Conservation (phyloP, 2,888 invertebrate genomes). For the Eledone cirrhosa region DNA sequence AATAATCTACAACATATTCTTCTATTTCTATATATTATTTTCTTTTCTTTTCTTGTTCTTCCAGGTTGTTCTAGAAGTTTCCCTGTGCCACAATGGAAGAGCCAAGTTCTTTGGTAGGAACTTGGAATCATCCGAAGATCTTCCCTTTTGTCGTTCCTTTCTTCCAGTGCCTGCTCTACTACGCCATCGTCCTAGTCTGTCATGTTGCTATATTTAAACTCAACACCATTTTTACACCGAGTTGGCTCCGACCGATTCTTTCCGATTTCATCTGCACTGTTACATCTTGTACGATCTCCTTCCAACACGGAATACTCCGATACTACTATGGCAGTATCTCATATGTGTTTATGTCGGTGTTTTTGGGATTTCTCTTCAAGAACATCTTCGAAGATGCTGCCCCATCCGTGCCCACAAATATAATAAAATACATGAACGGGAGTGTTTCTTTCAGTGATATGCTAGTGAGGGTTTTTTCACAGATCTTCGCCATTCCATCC, state of each 20-base stretch:
- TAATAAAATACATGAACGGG: not conserved
- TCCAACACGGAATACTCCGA: conserved; percentile 7
- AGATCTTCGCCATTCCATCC: conserved; percentile 22
- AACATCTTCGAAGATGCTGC: not conserved
- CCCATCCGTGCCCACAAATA: not conserved
- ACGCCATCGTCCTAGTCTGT: not conserved
- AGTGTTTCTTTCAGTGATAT: not conserved
- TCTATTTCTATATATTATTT: too few species aligned
- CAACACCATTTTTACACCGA: not conserved
- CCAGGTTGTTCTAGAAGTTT: too few species aligned
- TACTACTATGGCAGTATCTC: not conserved
- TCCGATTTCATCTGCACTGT: conserved; percentile 3
- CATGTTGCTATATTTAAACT: not conserved
- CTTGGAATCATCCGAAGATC: too few species aligned
- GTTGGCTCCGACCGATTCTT: not conserved
- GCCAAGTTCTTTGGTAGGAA: too few species aligned
- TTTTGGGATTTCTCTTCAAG: not conserved
- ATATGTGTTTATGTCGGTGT: not conserved
- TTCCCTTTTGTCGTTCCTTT: too few species aligned
- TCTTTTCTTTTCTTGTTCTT: too few species aligned
- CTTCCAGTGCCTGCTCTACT: conserved; percentile 16
- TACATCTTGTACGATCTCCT: conserved; percentile 5
- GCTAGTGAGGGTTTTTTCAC: not conserved
- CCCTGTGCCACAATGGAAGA: too few species aligned
- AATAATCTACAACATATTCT: too few species aligned